A percentile compares a stretch with the other conserved stretches of the same genome.
Conservation (phyloP, 2,113 vertebrate species). For the Forbesichthys papilliferus region DNA sequence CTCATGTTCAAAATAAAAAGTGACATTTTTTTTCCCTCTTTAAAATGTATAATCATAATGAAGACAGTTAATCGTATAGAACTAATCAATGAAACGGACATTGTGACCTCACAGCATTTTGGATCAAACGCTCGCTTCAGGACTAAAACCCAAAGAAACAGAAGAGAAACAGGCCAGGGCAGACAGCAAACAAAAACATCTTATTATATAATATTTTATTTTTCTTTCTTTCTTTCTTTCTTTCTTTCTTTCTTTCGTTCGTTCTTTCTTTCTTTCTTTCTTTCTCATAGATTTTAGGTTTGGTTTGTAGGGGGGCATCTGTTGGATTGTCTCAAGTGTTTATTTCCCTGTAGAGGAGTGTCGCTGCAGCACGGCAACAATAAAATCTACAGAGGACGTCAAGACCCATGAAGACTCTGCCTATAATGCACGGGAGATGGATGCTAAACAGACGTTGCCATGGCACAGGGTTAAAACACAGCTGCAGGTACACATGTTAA, state of each 20-base stretch:
- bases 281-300: conserved; percentile 71
- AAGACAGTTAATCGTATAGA: conserved; percentile 72
- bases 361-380: conserved; percentile 76
- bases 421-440: conserved; percentile 73
- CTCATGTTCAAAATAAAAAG: conserved; percentile 74
- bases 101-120: conserved; percentile 76
- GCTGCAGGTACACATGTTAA: background rate
- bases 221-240: background rate
- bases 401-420: conserved; percentile 69
- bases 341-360: conserved; percentile 77
- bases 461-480: background rate
- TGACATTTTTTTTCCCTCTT: conserved; percentile 61
- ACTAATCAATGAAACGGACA: conserved; percentile 76
- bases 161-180: conserved; percentile 66
- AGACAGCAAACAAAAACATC: conserved; percentile 63
- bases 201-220: conserved; percentile 65
- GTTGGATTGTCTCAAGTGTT: conserved; percentile 78
- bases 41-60: conserved; percentile 75
- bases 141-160: conserved; percentile 55
- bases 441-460: background rate
- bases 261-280: conserved; percentile 48
- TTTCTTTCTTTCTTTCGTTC: conserved; percentile 35
- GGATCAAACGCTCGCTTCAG: conserved; percentile 70
- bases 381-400: conserved; percentile 75
- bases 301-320: conserved; percentile 70